phyloP scores from a whole-genome alignment of 2,113 vertebrate genomes.

The Erythrocercus mccallii region DNA sequence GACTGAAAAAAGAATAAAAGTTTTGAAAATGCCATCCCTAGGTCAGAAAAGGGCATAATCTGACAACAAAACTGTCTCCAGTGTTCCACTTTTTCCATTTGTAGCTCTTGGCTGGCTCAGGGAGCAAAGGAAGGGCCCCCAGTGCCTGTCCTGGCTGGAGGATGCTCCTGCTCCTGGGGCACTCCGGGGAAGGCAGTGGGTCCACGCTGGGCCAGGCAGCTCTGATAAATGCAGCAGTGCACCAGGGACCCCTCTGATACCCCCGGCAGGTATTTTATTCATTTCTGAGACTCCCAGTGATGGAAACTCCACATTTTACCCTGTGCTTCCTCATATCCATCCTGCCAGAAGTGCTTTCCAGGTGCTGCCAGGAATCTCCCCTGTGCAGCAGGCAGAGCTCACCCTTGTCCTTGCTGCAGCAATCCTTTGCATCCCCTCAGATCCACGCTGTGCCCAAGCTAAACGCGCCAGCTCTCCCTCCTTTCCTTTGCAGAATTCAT shows the following conservation, averaged over 20 bases:
- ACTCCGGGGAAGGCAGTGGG: neutral
- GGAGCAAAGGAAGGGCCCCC: neutral
- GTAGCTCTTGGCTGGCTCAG: neutral
- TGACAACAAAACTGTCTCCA: neutral
- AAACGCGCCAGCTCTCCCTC: neutral
- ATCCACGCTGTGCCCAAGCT: rapidly evolving
- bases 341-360: neutral
- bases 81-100: neutral
- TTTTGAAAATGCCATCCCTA: too few species aligned
- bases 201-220: neutral
- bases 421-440: neutral
- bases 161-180: neutral
- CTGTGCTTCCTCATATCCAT: neutral
- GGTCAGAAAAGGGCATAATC: too few species aligned
- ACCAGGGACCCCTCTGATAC: neutral
- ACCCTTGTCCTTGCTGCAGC: neutral
- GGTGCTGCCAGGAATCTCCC: neutral
- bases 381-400: neutral
- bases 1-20: too few species aligned
- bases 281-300: neutral
- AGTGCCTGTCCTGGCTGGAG: neutral
- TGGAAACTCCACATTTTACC: neutral
- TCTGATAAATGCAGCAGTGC: neutral
- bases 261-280: neutral
- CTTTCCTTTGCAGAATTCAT: neutral